Evolutionary conservation across 2,113 vertebrate genomes (phyloP).

Genomic region (Anoplopoma fimbria): DNA sequence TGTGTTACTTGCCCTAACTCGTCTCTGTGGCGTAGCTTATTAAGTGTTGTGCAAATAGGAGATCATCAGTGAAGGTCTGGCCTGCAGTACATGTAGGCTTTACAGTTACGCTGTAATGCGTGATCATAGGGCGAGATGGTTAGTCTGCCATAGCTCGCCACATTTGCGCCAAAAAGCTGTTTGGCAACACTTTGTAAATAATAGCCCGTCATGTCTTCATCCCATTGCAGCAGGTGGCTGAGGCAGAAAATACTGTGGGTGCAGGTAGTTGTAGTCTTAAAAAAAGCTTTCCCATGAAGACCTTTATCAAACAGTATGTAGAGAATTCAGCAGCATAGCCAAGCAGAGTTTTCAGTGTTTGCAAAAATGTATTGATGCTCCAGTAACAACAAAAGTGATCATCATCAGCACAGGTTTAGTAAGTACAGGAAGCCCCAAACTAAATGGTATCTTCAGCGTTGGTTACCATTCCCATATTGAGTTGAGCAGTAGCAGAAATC

Average conservation of each 20-base stretch:
- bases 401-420: background rate
- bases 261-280: background rate
- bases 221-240: background rate
- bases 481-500: background rate
- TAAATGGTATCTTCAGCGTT: too few species aligned
- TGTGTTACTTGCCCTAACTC: background rate
- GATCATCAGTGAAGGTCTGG: constrained; percentile 4
- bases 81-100: background rate
- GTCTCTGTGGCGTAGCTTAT: background rate
- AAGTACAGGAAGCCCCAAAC: background rate
- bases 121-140: constrained; percentile 2
- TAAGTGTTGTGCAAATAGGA: constrained; percentile 29
- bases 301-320: background rate
- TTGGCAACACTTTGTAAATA: constrained; percentile 10
- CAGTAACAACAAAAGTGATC: background rate
- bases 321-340: background rate
- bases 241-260: background rate
- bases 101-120: background rate
- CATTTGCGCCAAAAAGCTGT: constrained; percentile 25
- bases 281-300: background rate
- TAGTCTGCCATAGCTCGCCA: constrained; percentile 16
- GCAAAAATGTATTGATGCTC: background rate
- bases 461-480: background rate
- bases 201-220: constrained; percentile 10
- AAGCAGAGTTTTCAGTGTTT: background rate